Base-by-base conservation (phyloP, 2,797 vertebrate genomes). In the Halcyon smyrnensis region DNA sequence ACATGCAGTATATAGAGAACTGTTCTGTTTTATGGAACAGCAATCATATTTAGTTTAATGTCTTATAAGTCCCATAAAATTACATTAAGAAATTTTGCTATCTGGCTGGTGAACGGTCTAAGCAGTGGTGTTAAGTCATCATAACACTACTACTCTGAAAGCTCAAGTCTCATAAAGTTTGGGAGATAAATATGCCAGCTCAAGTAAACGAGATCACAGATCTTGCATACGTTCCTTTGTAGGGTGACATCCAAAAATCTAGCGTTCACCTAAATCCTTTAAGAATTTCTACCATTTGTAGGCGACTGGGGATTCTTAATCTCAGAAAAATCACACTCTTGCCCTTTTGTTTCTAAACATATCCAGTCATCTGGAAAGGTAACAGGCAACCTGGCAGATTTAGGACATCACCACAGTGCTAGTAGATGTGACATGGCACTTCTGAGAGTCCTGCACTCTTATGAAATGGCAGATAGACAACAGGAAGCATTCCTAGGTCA, bases 11-110 rank as follows among this genome's bases (percentile, higher is more conserved):
- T 95, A 94, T 96, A 94, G 91, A 95, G 97, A 98, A 95, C 90
- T 95, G 87, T 97, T 97, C 95, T 97, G 94, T 97, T 98, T 98
- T 98, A 98, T 98, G 93, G 93, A 97, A 93, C 84, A 95, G 96
- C 95, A 97, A 97, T 97, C 97, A 96, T 97, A 97, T 98, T 97
- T 98, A 97, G 96, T 97, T 98, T 97, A 98, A 98, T 98, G 97
- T 98, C 96, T 97, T 98, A 97, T 97, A 98, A 96, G 92, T 98
- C 90, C 69, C 96, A 97, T 98, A 98, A 98, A 98, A 97, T 84
- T 94, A 80, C 96, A 98, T 98, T 97, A 97, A 94, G 95, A 91
- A 95, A 98, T 97, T 97, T 97, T 98, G 95, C 96, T 98, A 94
- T 98, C 97, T 98, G 97, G 91, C 95, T 97, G 92, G 96, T 93